phyloP scores from a whole-genome alignment of 2,797 vertebrate genomes.

The Pangasius djambal region DNA sequence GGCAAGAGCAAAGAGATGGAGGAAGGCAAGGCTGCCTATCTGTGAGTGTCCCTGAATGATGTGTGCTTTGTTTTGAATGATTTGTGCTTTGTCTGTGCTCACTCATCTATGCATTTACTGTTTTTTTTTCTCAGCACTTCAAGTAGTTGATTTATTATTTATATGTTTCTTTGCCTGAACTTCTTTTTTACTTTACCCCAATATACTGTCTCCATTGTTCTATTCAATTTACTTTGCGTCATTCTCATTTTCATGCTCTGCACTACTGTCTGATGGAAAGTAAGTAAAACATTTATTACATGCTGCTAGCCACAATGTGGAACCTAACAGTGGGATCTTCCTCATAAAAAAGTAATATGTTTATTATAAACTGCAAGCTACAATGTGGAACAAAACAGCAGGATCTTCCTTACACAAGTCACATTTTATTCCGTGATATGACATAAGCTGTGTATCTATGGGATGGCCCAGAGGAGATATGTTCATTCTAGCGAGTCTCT shows the following conservation, averaged over 20 bases:
- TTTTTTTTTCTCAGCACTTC: background rate
- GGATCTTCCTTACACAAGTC: conserved; percentile 19
- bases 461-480: conserved; percentile 24
- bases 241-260: conserved; percentile 41
- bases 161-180: background rate
- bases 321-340: conserved; percentile 21
- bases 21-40: conserved; percentile 96
- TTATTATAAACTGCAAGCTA: conserved; percentile 10
- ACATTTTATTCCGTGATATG: conserved; percentile 4
- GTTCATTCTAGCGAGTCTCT: conserved; percentile 20
- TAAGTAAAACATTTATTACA: conserved; percentile 39
- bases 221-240: conserved; percentile 32
- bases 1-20: conserved; percentile 96
- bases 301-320: conserved; percentile 10
- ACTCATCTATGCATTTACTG: background rate
- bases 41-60: conserved; percentile 81
- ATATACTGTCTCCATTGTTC: conserved; percentile 15
- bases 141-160: conserved; percentile 19
- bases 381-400: conserved; percentile 30
- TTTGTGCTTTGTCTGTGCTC: background rate
- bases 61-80: background rate
- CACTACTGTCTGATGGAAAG: conserved; percentile 34
- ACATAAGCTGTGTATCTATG: conserved; percentile 22
- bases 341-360: conserved; percentile 26
- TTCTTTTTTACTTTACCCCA: background rate